phyloP scores from a whole-genome alignment of 2,113 vertebrate species.

The Dipodomys spectabilis region DNA sequence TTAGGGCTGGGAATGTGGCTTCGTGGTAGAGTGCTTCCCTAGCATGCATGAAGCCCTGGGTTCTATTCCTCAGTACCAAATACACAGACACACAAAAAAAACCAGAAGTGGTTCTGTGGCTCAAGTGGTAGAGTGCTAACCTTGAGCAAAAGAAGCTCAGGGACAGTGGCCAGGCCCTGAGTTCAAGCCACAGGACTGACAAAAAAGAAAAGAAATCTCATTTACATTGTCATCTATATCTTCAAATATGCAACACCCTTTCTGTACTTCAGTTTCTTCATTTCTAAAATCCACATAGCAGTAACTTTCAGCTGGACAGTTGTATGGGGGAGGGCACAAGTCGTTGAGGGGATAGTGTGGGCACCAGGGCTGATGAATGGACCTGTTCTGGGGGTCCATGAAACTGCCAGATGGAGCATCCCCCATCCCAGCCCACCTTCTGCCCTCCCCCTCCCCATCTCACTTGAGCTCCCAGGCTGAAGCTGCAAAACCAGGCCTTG shows the following conservation, averaged over 20 bases:
- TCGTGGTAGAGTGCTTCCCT: too few species aligned
- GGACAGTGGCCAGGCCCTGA: too few species aligned
- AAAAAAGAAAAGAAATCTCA: too few species aligned
- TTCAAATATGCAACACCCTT: not conserved
- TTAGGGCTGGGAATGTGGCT: too few species aligned
- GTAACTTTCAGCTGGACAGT: not conserved
- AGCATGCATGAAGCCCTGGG: too few species aligned
- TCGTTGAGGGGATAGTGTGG: not conserved
- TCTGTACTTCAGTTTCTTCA: conserved; percentile 29
- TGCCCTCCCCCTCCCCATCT: not conserved
- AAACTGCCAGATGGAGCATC: not conserved
- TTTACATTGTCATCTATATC: not conserved
- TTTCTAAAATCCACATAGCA: conserved; percentile 8
- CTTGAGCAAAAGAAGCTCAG: too few species aligned
- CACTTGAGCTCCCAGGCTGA: conserved; percentile 13
- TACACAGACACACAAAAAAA: too few species aligned
- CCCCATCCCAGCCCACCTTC: not conserved
- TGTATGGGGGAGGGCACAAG: not conserved
- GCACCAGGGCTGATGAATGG: not conserved
- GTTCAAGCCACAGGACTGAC: too few species aligned
- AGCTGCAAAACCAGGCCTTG: conserved; percentile 74
- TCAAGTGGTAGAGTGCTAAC: too few species aligned
- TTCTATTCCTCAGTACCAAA: too few species aligned
- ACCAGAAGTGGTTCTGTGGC: too few species aligned
- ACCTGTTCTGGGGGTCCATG: not conserved